These are phyloP conservation scores for Syngnathus typhle DNA, from an alignment of 2,113 vertebrate species.

Conservation along the genomic window DNA sequence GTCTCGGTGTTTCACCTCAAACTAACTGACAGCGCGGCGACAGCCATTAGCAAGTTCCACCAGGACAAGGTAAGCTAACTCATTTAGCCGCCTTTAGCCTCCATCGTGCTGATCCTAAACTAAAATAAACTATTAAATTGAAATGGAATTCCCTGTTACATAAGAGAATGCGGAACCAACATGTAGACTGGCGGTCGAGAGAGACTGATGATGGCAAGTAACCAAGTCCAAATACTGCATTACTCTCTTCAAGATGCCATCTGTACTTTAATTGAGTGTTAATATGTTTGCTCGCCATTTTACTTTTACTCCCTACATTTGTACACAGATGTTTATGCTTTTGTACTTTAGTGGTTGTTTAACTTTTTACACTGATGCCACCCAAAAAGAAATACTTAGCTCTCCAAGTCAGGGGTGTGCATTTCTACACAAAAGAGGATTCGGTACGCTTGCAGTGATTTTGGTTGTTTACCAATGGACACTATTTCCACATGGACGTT, in stretches of 20 bases:
- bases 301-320: background rate
- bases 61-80: conserved; percentile 69
- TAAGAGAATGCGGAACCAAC: conserved; percentile 48
- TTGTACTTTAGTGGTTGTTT: background rate
- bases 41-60: conserved; percentile 78
- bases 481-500: no score
- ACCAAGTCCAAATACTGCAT: background rate
- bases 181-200: conserved; percentile 5
- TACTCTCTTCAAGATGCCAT: background rate
- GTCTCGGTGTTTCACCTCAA: conserved; percentile 86
- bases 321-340: background rate
- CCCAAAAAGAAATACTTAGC: background rate
- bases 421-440: no score
- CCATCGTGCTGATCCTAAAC: background rate
- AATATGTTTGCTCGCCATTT: no score
- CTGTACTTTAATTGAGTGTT: background rate
- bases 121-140: background rate
- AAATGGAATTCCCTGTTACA: conserved; percentile 40
- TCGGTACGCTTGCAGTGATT: no score
- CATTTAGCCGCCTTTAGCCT: background rate
- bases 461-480: no score
- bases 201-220: background rate
- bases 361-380: background rate
- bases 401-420: no score
- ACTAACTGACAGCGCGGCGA: conserved; percentile 86